A percentile compares a stretch with the other conserved stretches of the same genome.
These are phyloP conservation scores for Drosophila teissieri DNA, from an alignment of 1,140 invertebrate genomes.

Conservation along the genomic window DNA sequence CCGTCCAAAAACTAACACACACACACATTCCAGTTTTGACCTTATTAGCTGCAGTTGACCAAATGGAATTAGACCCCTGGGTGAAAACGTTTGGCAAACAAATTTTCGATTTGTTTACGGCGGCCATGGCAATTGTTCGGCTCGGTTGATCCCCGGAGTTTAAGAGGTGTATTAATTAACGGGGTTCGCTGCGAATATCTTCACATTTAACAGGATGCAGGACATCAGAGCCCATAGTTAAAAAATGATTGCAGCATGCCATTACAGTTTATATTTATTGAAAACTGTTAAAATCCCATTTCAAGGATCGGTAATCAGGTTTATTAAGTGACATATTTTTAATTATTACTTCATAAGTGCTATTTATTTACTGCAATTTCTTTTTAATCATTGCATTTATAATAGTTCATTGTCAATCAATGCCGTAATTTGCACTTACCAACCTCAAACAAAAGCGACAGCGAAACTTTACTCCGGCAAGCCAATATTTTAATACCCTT, in stretches of 20 bases:
- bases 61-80: slow-evolving; percentile 77
- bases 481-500: too few species aligned
- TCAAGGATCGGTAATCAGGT: neutral
- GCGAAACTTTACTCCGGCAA: too few species aligned
- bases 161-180: neutral
- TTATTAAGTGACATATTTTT: neutral
- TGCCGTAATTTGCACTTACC: too few species aligned
- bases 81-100: slow-evolving; percentile 59
- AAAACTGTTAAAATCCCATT: neutral
- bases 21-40: slow-evolving; percentile 10
- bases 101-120: slow-evolving; percentile 68
- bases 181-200: neutral
- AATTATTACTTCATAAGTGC: too few species aligned
- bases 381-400: too few species aligned
- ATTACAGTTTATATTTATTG: neutral
- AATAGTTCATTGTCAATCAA: too few species aligned
- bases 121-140: slow-evolving; percentile 34
- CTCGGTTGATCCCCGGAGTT: slow-evolving; percentile 46
- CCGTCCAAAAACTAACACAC: slow-evolving; percentile 23
- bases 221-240: too few species aligned
- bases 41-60: slow-evolving; percentile 66
- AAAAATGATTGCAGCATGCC: neutral
- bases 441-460: too few species aligned
- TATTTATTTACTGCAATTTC: too few species aligned
- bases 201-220: neutral